Evolutionary conservation across 2,888 invertebrate genomes (phyloP), one percentile per base, ranked within the genome.

Genomic region (Zaprionus lineosus): DNA sequence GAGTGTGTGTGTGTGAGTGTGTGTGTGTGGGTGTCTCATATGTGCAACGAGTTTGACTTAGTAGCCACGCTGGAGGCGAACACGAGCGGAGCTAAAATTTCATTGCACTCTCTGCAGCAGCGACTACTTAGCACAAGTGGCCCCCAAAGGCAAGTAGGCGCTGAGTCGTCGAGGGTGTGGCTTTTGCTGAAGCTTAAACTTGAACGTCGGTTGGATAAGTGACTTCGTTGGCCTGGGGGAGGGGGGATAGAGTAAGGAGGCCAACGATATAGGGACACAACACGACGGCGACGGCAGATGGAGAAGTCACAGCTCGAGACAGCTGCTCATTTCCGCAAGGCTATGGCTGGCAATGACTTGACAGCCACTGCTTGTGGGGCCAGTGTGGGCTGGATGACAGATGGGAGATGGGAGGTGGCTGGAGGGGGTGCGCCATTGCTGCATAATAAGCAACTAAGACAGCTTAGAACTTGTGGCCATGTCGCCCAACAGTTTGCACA

Each of bases 81-180:
- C 61, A 66, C 41, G 57, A 59, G 55, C 48, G 33, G 40, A 58
- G 72, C 76, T 83, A 79, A 78, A 83, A 78, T 78, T 78, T 78
- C 79, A 79, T 86, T 79, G 86, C 84, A 79, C 84, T 86, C 82
- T 44, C 31, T 60, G 57, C 57, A 50, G 64, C 74, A 71, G 75
- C 81, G 77, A 79, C 84, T 84, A 79, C 86, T 86, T 84, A 84
- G 82, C 77, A 66, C 84, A 79, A 79, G 86, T 86, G 86, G 73
- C 51, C 83, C 78, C 83, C 61, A 50, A 56, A 78, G 70, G 78
- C 78, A 59, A 37, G 18, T n/a, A 29, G 50, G 40, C 43, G 19
- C 19, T 18, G 19, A 47, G 39, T 16, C n/a, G n/a, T n/a, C 31
- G 18, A 5, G 48, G 57, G 47, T 33, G 53, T 29, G 66, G 51